These are phyloP conservation scores for Laterallus jamaicensis DNA, from an alignment of 2,113 vertebrate species.

Conservation along the genomic window DNA sequence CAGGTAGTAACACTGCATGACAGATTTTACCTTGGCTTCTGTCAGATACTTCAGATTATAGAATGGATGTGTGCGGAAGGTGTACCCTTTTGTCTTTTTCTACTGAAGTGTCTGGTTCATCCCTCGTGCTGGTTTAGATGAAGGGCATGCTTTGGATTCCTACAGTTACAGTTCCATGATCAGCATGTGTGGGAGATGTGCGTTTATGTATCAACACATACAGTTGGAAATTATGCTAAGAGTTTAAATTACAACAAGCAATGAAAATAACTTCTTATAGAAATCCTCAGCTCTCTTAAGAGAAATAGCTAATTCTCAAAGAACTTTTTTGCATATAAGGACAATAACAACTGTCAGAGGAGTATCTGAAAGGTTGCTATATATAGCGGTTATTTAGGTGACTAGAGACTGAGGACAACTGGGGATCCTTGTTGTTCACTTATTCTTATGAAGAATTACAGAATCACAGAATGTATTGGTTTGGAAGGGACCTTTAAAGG, in stretches of 20 bases:
- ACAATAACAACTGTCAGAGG: not conserved
- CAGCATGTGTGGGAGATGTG: not conserved
- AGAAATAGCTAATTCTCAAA: not conserved
- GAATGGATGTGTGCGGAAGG: not conserved
- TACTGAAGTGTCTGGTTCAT: not conserved
- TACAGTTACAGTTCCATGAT: rapidly evolving
- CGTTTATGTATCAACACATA: not conserved
- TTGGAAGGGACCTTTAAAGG: no score
- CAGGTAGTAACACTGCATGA: not conserved
- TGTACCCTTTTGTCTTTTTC: not conserved
- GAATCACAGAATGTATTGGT: no score
- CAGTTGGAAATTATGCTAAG: not conserved
- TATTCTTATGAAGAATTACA: not conserved
- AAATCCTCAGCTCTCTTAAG: not conserved
- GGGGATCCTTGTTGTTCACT: not conserved
- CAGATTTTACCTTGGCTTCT: not conserved
- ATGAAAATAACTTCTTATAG: not conserved
- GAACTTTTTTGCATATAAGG: not conserved
- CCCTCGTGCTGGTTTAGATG: not conserved
- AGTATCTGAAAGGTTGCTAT: not conserved
- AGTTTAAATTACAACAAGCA: not conserved
- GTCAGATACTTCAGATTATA: not conserved
- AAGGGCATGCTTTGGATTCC: not conserved
- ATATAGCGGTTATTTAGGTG: not conserved
- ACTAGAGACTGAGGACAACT: not conserved